A percentile compares a stretch with the other conserved stretches of the same genome.
Evolutionary conservation across 2,797 vertebrate species (phyloP).

Genomic region (Poeciliopsis paucimaculata): DNA sequence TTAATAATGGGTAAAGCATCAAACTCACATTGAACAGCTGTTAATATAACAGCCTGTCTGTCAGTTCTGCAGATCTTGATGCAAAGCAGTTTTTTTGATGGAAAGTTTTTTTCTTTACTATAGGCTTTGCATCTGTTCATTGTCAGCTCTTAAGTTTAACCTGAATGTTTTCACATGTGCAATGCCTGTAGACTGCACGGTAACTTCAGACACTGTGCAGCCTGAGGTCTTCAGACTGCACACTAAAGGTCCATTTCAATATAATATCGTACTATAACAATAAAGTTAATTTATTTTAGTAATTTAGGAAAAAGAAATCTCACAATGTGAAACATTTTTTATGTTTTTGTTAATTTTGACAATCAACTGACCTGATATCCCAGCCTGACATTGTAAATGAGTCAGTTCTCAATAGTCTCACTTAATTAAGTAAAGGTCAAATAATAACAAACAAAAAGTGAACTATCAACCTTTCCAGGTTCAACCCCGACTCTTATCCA

Average conservation of each 20-base stretch:
- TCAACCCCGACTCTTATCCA: not conserved
- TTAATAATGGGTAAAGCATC: not conserved
- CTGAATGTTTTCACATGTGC: not conserved
- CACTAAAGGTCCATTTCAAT: not conserved
- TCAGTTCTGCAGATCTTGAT: constrained; percentile 5
- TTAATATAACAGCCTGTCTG: constrained; percentile 10
- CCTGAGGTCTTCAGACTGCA: no score
- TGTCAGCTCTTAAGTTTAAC: not conserved
- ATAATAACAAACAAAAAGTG: not conserved
- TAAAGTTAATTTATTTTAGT: not conserved
- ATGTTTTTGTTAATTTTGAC: not conserved
- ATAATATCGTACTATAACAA: not conserved
- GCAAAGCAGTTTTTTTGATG: not conserved
- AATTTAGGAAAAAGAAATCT: not conserved
- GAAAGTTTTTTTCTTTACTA: not conserved
- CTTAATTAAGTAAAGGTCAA: not conserved
- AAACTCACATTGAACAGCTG: constrained; percentile 26
- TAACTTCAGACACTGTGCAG: not conserved
- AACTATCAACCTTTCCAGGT: not conserved
- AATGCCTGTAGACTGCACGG: not conserved
- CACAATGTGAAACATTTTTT: not conserved
- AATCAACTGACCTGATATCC: not conserved
- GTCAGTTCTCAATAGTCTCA: not conserved
- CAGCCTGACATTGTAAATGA: not conserved
- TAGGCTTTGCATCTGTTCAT: not conserved